These are phyloP conservation scores for Ceratoteleas bidentatus DNA, from an alignment of 1,140 invertebrate species.

Conservation along the genomic window DNA sequence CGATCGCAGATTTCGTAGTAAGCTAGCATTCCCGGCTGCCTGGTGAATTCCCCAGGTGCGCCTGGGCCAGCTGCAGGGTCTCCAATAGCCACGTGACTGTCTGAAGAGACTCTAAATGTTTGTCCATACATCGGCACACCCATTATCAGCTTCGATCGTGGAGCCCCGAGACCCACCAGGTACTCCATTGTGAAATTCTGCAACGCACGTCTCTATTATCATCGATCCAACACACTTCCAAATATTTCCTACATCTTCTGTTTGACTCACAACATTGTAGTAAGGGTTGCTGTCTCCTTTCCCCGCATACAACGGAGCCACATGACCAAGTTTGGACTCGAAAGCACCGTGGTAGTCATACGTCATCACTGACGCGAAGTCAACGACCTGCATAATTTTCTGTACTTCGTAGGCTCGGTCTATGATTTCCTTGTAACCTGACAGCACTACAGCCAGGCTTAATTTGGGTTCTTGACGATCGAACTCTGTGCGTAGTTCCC, in stretches of 20 bases:
- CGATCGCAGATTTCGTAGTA: constrained; percentile 95
- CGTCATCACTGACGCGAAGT: constrained; percentile 93
- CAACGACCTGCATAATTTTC: constrained; percentile 85
- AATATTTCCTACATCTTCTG: constrained; percentile 23
- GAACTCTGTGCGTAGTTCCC: constrained; percentile 91
- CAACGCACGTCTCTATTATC: not conserved
- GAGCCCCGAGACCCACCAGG: constrained; percentile 87
- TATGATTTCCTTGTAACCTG: constrained; percentile 94
- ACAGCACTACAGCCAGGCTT: constrained; percentile 90
- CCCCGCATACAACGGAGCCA: constrained; percentile 88
- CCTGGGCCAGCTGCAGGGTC: constrained; percentile 86
- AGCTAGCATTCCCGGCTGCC: constrained; percentile 93
- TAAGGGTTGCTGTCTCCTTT: constrained; percentile 85
- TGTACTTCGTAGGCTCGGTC: constrained; percentile 90
- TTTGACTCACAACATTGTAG: constrained; percentile 87
- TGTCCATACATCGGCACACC: constrained; percentile 95
- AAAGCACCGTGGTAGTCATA: constrained; percentile 95
- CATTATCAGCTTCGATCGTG: constrained; percentile 90
- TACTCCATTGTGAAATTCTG: constrained; percentile 90
- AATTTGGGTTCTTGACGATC: constrained; percentile 85
- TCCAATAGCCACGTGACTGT: constrained; percentile 79
- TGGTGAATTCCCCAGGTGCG: constrained; percentile 89
- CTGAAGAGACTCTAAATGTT: constrained; percentile 86
- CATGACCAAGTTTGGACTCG: constrained; percentile 90
- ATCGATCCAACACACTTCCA: not conserved